Evolutionary conservation across 2,113 vertebrate species (phyloP), one percentile per base, ranked within the genome.

Genomic region (Lampris megalopsis): DNA sequence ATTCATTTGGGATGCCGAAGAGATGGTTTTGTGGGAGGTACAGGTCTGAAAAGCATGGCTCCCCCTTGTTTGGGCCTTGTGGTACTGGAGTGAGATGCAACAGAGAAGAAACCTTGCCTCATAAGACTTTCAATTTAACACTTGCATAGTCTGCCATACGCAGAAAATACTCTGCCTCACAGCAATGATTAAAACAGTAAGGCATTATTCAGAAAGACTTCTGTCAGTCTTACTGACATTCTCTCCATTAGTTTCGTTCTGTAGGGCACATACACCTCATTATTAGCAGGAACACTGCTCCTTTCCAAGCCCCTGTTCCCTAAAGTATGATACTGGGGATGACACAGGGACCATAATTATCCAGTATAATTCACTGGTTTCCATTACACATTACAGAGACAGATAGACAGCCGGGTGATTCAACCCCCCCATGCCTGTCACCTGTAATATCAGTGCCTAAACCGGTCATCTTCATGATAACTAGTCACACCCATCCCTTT

Each of bases 291-390:
- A 78, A 73, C 52, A 65, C 38, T 48, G 58, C 40, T 45, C 9
- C 50, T 59, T 57, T 48, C 48, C 64, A 1, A 24, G 49, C 67
- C 49, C 48, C 62, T 49, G 49, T 66, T 85, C 85, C 64, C 64
- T 69, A 9, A 72, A 73, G n/a, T 77, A 68, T 68, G 68, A 78
- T 38, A 47, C 62, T 53, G 40, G 38, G 68, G 72, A 80, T 60
- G 74, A 71, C 64, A 59, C 67, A 62, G 68, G 52, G 74, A 81
- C 79, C 75, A n/a, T 72, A 86, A 88, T 88, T 83, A 81, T 62
- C 67, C 45, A 9, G 40, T 79, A 9, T 79, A 75, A 88, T 82
- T 87, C 83, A 85, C 78, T 72, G 76, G 78, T 81, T 83, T 90
- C 81, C 60, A 68, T 87, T 80, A 82, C 78, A 67, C 48, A 37